Percentiles rank a stretch among this genome's conserved stretches.
Conservation (phyloP, 2,888 invertebrate genomes). For the Diplolepis rosae region DNA sequence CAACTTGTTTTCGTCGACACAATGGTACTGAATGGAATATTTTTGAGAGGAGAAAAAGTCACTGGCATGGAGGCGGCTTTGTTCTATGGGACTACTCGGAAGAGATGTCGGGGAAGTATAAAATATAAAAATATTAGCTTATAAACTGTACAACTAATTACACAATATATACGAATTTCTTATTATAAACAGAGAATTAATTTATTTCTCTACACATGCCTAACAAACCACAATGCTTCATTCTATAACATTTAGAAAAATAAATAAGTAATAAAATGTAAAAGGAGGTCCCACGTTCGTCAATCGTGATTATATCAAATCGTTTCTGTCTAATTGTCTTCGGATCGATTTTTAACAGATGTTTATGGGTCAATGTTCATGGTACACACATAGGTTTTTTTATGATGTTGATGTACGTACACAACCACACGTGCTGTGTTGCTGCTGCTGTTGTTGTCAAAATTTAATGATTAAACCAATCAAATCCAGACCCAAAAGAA, state of each 20-base stretch:
- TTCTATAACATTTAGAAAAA: neutral
- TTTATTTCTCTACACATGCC: too few species aligned
- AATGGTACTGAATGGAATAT: too few species aligned
- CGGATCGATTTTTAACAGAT: neutral
- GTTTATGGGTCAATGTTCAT: conserved; percentile 7
- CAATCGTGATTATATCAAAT: neutral
- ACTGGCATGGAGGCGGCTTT: too few species aligned
- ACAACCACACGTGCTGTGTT: conserved; percentile 40
- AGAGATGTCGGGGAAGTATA: too few species aligned
- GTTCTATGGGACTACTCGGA: too few species aligned
- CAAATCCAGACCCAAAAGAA: conserved; percentile 32
- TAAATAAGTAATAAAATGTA: neutral
- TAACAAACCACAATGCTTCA: neutral
- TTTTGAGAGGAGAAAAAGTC: too few species aligned
- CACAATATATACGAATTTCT: too few species aligned
- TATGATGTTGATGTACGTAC: conserved; percentile 16
- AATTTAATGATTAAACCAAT: conserved; percentile 37
- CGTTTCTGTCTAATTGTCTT: conserved; percentile 26
- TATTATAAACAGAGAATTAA: too few species aligned
- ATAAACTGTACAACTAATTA: too few species aligned
- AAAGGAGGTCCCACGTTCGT: neutral
- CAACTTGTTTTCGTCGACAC: conserved; percentile 90
- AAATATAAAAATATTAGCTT: too few species aligned
- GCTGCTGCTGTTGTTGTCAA: conserved; percentile 53
- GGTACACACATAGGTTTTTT: conserved; percentile 12